phyloP scores from a whole-genome alignment of 2,797 vertebrate species.

The Erpetoichthys calabaricus region DNA sequence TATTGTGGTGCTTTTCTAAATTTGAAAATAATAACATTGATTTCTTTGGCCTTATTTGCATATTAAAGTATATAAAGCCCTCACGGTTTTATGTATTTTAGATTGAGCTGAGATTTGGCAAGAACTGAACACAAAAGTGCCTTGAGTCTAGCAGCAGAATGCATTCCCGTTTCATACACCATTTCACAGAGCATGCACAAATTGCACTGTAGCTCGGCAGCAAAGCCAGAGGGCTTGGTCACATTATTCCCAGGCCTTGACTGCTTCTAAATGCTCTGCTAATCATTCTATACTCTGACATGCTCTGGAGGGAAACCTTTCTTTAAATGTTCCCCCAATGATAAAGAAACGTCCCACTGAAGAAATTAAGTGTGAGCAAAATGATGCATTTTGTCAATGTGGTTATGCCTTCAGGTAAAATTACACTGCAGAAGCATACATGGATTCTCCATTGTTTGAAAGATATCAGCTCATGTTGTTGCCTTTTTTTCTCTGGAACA shows the following conservation, averaged over 20 bases:
- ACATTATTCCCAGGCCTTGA: slow-evolving; percentile 47
- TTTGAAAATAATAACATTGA: no score
- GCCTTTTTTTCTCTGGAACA: no score
- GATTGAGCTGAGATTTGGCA: slow-evolving; percentile 55
- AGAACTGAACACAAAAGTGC: slow-evolving; percentile 52
- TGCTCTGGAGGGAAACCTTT: slow-evolving; percentile 33
- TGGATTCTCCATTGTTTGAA: slow-evolving; percentile 34
- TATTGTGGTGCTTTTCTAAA: no score
- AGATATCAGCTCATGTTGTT: slow-evolving; percentile 37
- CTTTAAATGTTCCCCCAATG: slow-evolving; percentile 30
- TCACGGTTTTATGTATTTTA: slow-evolving; percentile 27
- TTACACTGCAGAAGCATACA: slow-evolving; percentile 22
- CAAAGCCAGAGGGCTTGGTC: slow-evolving; percentile 39
- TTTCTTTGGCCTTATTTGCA: no score
- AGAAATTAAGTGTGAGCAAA: slow-evolving; percentile 43
- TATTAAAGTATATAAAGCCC: no score
- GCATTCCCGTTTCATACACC: slow-evolving; percentile 61
- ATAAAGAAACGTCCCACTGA: slow-evolving; percentile 35
- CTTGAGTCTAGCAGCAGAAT: slow-evolving; percentile 45
- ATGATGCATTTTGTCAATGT: slow-evolving; percentile 32
- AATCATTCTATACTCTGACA: slow-evolving; percentile 46
- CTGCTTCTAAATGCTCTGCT: slow-evolving; percentile 44
- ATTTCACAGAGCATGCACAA: slow-evolving; percentile 67
- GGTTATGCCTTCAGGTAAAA: slow-evolving; percentile 31
- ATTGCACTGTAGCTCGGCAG: slow-evolving; percentile 46